A percentile compares a stretch with the other conserved stretches of the same genome.
phyloP scores from a whole-genome alignment of 1,140 invertebrate genomes.

The Bactericera cockerelli region DNA sequence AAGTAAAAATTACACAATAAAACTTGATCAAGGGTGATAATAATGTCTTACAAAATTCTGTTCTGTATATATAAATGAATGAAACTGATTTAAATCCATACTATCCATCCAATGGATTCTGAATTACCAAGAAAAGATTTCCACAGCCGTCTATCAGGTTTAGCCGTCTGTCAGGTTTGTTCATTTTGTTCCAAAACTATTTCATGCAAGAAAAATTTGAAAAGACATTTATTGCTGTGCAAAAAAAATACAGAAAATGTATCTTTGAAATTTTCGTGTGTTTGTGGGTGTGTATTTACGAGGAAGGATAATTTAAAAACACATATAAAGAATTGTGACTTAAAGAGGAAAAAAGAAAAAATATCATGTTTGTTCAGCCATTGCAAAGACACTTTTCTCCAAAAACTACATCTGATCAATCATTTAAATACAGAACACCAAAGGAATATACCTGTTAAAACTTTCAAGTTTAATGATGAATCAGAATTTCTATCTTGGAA shows the following conservation, averaged over 20 bases:
- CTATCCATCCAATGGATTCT: background rate
- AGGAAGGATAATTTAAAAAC: background rate
- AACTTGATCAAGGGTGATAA: no score
- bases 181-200: background rate
- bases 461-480: background rate
- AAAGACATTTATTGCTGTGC: background rate
- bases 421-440: conserved; percentile 1
- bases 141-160: background rate
- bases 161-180: background rate
- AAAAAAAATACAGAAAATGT: background rate
- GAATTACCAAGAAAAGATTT: background rate
- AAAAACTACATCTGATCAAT: background rate
- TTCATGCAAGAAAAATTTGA: background rate
- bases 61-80: no score
- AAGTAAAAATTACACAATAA: no score
- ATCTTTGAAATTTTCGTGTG: background rate
- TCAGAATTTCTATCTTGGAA: conserved; percentile 1
- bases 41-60: no score
- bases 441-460: background rate
- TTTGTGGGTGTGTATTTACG: background rate
- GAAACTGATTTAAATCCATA: background rate
- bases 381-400: background rate
- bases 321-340: conserved; percentile 1
- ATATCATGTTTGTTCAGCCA: background rate
- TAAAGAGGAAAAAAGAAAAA: background rate